These are phyloP conservation scores for Ramphastos sulfuratus DNA, from an alignment of 2,113 vertebrate genomes.

Conservation along the genomic window DNA sequence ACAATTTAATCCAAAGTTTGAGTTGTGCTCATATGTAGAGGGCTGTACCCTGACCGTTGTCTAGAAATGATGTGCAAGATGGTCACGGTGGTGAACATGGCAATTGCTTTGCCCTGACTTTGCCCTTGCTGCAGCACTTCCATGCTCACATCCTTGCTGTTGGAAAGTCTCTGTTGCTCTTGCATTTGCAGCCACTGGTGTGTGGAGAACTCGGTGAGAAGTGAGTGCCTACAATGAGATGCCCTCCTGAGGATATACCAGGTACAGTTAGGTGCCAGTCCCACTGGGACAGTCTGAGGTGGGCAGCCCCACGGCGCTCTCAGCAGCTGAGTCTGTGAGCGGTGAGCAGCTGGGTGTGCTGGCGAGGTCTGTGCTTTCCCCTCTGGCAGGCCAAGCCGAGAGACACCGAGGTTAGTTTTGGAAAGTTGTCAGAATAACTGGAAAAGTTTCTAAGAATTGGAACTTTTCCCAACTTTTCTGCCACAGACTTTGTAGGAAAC, in stretches of 20 bases:
- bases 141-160: accelerated
- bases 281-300: accelerated
- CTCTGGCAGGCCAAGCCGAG: neutral
- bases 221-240: neutral
- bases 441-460: neutral
- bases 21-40: neutral
- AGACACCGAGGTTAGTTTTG: neutral
- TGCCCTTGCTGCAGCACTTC: neutral
- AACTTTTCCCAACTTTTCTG: neutral
- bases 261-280: neutral
- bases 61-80: neutral
- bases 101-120: neutral
- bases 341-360: neutral
- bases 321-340: neutral
- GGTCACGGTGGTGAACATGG: neutral
- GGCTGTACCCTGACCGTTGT: neutral
- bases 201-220: neutral
- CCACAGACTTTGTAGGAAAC: neutral
- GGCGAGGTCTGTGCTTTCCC: accelerated
- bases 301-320: neutral
- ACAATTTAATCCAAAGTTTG: neutral
- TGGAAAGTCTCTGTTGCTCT: neutral
- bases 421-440: neutral
- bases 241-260: neutral
- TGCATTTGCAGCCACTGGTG: neutral